Base-by-base conservation (phyloP, 2,888 invertebrate genomes). In the Spodoptera picta region DNA sequence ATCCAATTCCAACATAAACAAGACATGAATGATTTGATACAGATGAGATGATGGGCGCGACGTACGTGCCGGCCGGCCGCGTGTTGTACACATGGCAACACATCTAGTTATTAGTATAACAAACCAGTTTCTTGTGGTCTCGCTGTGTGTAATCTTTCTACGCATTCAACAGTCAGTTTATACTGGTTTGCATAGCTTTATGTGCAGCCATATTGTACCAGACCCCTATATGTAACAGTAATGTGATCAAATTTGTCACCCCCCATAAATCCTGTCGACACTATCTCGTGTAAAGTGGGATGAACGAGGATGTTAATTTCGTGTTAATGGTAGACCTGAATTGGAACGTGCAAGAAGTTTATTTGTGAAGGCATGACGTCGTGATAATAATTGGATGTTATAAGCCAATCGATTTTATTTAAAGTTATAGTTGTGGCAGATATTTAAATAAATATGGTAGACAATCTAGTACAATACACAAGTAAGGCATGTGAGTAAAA, bases 211-310 rank as follows among this genome's bases (percentile, higher is more conserved):
- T 27, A 27, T 27, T 27, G 60, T 54, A 19, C 65, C 64, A 63
- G 79, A 82, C 82, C 86, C 81, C 77, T 71, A 88, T 87, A 85
- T 80, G 83, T 89, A 84, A 88, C 76, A 73, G 80, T 87, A 86
- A 87, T 87, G 83, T 80, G 83, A 78, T 77, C 84, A 82, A 85
- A 89, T 90, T 89, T 89, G 88, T 88, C 87, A 81, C 78, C 75
- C 73, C 73, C 81, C 77, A 82, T 81, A 82, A 84, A 85, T 82
- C 81, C 80, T 82, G 82, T 83, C 85, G 80, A 73, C 83, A 82
- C 80, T 78, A 75, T 81, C 79, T 72, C 75, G 73, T 77, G 63
- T 75, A 68, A 78, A 80, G 72, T 74, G 74, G 57, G 59, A 54
- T 60, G 74, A 73, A 73, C 72, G 60, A 66, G 67, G 70, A 77